Conservation (phyloP, 2,888 invertebrate species). For the Mythimna albipuncta region DNA sequence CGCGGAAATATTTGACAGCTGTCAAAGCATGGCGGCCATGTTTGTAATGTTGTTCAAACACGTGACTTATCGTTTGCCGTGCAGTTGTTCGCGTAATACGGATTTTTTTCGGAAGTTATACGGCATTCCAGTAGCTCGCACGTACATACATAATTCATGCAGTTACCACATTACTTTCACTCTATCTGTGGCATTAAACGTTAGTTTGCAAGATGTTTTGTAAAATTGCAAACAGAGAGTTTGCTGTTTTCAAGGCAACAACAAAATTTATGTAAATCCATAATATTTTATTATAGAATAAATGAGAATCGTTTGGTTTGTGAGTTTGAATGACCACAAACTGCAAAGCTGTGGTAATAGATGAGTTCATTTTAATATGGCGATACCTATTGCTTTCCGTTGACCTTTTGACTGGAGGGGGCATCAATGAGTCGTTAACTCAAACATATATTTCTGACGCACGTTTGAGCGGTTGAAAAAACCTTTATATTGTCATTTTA, state of each 20-base stretch:
- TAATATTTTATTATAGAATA: constrained; percentile 46
- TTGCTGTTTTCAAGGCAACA: constrained; percentile 49
- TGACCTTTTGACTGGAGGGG: constrained; percentile 51
- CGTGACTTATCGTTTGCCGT: constrained; percentile 56
- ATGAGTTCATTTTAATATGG: constrained; percentile 47
- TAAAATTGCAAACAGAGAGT: constrained; percentile 42
- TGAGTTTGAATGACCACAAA: constrained; percentile 45
- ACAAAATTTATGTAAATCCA: constrained; percentile 48
- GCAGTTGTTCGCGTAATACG: constrained; percentile 62
- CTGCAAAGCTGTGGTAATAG: constrained; percentile 49
- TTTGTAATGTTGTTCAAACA: constrained; percentile 41
- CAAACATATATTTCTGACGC: constrained; percentile 39
- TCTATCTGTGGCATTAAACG: constrained; percentile 61
- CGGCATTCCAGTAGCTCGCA: constrained; percentile 64
- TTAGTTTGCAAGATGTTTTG: constrained; percentile 60
- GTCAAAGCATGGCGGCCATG: constrained; percentile 58
- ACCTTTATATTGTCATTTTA: constrained; percentile 36
- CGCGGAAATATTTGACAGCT: constrained; percentile 54
- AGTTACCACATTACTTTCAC: constrained; percentile 80
- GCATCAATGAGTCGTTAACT: constrained; percentile 35
- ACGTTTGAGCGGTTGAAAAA: constrained; percentile 36
- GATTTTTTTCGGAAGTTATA: constrained; percentile 73
- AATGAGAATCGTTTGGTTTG: constrained; percentile 47
- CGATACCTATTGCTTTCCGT: constrained; percentile 47
- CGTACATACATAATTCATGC: constrained; percentile 75